Evolutionary conservation across 2,113 vertebrate genomes (phyloP), one percentile per base, ranked within the genome.

Genomic region (Seriola dumerili): DNA sequence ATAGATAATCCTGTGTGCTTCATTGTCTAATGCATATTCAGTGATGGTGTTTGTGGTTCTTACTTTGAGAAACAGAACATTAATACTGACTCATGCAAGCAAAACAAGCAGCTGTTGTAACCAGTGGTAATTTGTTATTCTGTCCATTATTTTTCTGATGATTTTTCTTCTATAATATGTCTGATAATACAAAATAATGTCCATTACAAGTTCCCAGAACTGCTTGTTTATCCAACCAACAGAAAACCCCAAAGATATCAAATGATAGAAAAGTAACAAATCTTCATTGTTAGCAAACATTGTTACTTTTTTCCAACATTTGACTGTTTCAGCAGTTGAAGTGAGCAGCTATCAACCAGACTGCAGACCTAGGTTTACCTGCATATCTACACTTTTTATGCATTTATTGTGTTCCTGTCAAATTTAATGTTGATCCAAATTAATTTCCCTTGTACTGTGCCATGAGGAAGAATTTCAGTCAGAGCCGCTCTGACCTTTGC

Each of bases 1-100:
- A 76, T 48, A 77, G 54, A 77, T 81, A 84, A 88, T 85, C 74
- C 63, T 11, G 19, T 29, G 16, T 25, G 42, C 75, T 74, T 71
- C 61, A 32, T 75, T 84, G 80, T 70, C 52, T 36, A 6, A 1
- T 38, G 54, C 57, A 69, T 44, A 88, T 80, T 71, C 78, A 46
- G 32, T 34, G 62, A 38, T 16, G 59, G 65, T 57, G 40, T 72
- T 76, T 65, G 50, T 67, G 2, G 21, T 68, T 80, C 23, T 40
- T 54, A 62, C 32, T 54, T 70, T 65, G 58, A 80, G 76, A 62
- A 69, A 44, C 29, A 61, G 5, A 38, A 40, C 50, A 57, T 74
- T 78, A 66, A 50, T 48, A 63, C 42, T 13, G 29, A 65, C 44
- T 76, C 42, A 70, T 64, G 36, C 38, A 42, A 65, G 65, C 21